Conservation (phyloP, 2,113 vertebrate species). For the Pollimyrus isidori region DNA sequence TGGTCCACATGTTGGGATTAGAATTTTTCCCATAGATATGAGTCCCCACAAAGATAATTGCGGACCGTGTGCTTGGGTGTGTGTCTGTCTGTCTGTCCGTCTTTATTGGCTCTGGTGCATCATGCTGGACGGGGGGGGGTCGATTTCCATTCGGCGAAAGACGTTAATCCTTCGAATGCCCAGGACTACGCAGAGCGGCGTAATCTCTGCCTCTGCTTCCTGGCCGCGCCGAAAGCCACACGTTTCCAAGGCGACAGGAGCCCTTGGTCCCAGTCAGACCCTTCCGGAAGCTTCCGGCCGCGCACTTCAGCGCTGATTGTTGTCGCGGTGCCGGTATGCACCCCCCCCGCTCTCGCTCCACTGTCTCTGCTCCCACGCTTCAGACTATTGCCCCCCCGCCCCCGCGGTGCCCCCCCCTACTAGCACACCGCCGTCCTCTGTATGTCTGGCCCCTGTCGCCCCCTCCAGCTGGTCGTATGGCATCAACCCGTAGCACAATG, state of each 20-base stretch:
- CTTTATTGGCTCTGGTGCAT: neutral
- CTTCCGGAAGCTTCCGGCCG: neutral
- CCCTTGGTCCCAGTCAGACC: neutral
- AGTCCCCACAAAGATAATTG: no score
- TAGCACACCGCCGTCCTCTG: neutral
- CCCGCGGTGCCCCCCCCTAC: neutral
- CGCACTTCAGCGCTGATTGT: neutral
- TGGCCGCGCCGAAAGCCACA: neutral
- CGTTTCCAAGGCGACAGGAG: neutral
- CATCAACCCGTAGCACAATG: conserved; percentile 46
- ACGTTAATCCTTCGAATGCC: neutral
- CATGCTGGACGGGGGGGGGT: neutral
- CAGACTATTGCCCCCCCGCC: neutral
- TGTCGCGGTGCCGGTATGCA: neutral
- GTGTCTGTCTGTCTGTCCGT: neutral
- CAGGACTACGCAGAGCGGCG: neutral
- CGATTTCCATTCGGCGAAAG: neutral
- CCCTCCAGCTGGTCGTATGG: conserved; percentile 18
- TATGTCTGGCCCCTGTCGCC: neutral
- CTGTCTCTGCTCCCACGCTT: neutral
- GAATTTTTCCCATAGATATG: no score
- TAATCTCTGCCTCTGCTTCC: neutral
- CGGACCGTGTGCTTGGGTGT: neutral
- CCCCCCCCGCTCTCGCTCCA: neutral
- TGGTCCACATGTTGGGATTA: no score